These are phyloP conservation scores for Aurelia aurita complex sp. Pacific DNA, from an alignment of 30 jellyfish, hydroid and myxozoan genomes.

Conservation along the genomic window DNA sequence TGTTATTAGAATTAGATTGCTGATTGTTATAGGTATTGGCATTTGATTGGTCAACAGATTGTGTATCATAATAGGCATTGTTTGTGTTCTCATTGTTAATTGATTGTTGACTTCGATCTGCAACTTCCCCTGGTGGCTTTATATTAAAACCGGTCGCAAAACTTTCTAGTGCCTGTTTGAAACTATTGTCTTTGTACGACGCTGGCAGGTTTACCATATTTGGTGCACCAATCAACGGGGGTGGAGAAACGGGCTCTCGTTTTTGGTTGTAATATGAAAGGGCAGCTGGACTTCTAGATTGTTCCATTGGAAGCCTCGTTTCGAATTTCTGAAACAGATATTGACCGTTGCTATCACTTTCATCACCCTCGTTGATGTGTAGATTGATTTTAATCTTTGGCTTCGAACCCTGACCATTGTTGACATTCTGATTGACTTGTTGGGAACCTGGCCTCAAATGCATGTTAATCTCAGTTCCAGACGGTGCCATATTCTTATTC, in stretches of 20 bases:
- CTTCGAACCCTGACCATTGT: not conserved
- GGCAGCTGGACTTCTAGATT: not conserved
- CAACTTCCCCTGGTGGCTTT: not conserved
- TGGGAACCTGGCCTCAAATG: slow-evolving; percentile 29
- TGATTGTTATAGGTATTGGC: not conserved
- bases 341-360: slow-evolving; percentile 19
- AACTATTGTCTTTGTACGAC: slow-evolving; percentile 7
- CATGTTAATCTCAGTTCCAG: slow-evolving; percentile 31
- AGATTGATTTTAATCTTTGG: slow-evolving; percentile 32
- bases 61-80: not conserved
- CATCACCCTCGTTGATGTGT: slow-evolving; percentile 52
- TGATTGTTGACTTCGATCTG: slow-evolving; percentile 11
- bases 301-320: slow-evolving; percentile 10
- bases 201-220: slow-evolving; percentile 37
- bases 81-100: not conserved
- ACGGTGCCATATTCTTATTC: slow-evolving; percentile 4
- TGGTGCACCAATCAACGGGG: slow-evolving; percentile 3
- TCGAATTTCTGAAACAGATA: slow-evolving; percentile 38
- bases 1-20: not conserved
- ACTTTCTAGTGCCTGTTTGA: slow-evolving; percentile 21
- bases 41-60: not conserved
- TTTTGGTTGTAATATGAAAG: not conserved
- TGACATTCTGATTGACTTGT: slow-evolving; percentile 11
- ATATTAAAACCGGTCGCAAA: slow-evolving; percentile 2
- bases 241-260: not conserved